These are phyloP conservation scores for Gobio gobio DNA, from an alignment of 2,113 vertebrate species.

Conservation along the genomic window DNA sequence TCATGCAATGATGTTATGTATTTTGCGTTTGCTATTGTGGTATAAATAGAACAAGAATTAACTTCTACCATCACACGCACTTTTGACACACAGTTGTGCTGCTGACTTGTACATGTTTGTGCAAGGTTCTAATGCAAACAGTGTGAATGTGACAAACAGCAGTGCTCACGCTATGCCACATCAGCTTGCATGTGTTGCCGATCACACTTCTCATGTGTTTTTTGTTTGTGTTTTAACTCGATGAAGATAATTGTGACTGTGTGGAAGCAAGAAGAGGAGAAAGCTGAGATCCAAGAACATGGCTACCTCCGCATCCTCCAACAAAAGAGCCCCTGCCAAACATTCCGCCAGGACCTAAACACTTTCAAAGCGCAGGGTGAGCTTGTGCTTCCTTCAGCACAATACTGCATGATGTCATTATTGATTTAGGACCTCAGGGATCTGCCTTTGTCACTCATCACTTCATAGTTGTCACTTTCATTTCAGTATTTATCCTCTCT, in stretches of 20 bases:
- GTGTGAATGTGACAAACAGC: background rate
- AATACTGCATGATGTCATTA: background rate
- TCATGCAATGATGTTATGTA: background rate
- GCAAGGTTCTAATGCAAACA: background rate
- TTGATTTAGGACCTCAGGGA: background rate
- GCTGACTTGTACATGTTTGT: background rate
- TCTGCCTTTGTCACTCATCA: background rate
- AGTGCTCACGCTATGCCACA: background rate
- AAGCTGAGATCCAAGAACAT: conserved; percentile 80
- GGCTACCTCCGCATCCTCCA: conserved; percentile 85
- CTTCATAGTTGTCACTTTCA: background rate
- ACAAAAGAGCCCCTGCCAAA: conserved; percentile 80
- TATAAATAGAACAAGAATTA: background rate
- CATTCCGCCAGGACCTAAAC: conserved; percentile 82
- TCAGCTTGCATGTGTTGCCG: background rate
- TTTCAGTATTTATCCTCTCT: background rate
- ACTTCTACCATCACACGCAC: background rate
- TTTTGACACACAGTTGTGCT: background rate
- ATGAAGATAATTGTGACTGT: conserved; percentile 85
- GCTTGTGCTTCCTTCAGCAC: background rate
- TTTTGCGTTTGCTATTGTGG: background rate
- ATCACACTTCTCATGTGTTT: background rate
- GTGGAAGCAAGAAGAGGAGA: conserved; percentile 83
- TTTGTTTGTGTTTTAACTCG: background rate
- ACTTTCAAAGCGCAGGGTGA: conserved; percentile 87